A percentile compares a stretch with the other conserved stretches of the same genome.
These are phyloP conservation scores for Lepus timidus DNA, from an alignment of 2,113 vertebrate species.

Conservation along the genomic window DNA sequence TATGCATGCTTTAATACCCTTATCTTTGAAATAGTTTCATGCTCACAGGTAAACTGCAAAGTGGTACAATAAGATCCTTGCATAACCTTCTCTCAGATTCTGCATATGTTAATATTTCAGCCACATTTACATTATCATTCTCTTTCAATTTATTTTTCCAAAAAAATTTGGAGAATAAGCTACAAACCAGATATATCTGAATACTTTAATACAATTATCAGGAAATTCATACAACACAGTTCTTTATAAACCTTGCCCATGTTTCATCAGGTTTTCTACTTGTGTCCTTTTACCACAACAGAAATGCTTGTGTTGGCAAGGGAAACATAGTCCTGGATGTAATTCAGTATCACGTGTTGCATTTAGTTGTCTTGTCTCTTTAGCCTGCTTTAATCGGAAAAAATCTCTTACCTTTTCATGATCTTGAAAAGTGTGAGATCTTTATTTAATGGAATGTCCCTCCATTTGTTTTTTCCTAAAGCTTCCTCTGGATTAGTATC, in stretches of 20 bases:
- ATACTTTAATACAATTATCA: not conserved
- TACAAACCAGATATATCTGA: not conserved
- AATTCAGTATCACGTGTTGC: not conserved
- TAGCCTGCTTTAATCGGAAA: conserved; percentile 7
- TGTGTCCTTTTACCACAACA: conserved; percentile 11
- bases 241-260: not conserved
- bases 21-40: conserved; percentile 53
- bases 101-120: not conserved
- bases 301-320: not conserved
- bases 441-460: not conserved
- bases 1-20: not conserved
- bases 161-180: conserved; percentile 9
- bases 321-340: not conserved
- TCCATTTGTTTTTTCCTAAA: conserved; percentile 12
- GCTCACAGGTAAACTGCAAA: not conserved
- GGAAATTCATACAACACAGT: not conserved
- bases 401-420: not conserved
- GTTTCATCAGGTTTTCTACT: not conserved
- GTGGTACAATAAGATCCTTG: not conserved
- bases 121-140: not conserved
- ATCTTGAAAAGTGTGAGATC: not conserved
- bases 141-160: not conserved
- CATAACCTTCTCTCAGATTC: not conserved
- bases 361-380: not conserved
- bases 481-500: not conserved